These are phyloP conservation scores for Bruchidius siliquastri DNA, from an alignment of 2,888 invertebrate genomes.

Conservation along the genomic window DNA sequence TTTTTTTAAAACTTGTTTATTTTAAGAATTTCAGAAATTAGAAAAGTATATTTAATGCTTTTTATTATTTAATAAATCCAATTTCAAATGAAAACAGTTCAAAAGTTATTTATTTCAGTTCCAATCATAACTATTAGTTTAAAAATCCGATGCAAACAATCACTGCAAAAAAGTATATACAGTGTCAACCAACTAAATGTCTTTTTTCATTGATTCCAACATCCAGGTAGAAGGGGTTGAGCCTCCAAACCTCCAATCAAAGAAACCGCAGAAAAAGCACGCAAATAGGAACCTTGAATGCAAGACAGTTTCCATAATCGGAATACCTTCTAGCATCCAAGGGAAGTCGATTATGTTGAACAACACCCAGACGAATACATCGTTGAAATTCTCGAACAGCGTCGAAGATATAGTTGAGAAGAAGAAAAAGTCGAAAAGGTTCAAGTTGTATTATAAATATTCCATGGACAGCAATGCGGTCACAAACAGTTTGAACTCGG, in stretches of 20 bases:
- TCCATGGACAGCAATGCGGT: conserved; percentile 13
- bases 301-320: conserved; percentile 26
- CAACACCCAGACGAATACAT: conserved; percentile 7
- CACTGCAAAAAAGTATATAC: no score
- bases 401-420: conserved; percentile 16
- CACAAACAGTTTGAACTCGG: conserved; percentile 14
- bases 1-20: no score
- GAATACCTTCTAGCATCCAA: conserved; percentile 20
- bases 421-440: conserved; percentile 20
- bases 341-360: conserved; percentile 6
- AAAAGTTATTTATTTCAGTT: no score
- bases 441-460: conserved; percentile 27
- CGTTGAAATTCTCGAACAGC: neutral
- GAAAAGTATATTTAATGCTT: no score
- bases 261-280: neutral
- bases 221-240: conserved; percentile 24
- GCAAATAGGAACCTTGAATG: conserved; percentile 19
- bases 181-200: no score
- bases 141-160: no score
- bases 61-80: no score
- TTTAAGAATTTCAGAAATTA: no score
- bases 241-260: conserved; percentile 11
- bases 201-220: neutral
- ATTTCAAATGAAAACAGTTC: no score
- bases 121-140: no score